Base-by-base conservation (phyloP, 2,888 invertebrate genomes). In the Atherix ibis region DNA sequence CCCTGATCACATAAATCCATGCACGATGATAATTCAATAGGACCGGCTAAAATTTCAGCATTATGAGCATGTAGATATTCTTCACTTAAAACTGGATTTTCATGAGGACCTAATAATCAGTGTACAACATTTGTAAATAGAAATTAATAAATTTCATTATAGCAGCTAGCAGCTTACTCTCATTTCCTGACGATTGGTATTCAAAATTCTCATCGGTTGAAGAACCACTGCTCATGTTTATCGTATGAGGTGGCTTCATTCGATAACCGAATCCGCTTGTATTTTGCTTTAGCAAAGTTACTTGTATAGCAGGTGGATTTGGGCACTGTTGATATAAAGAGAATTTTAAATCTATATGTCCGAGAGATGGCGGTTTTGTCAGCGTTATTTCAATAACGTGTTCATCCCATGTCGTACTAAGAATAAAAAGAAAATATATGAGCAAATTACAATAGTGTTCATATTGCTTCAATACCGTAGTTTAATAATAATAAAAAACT, bases 341-440 rank as follows among this genome's bases (percentile, higher is more conserved):
- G 52, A 89, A 91, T 43, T 81, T 78, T 29, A 92, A 74, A 54
- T 91, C 89, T 16, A 92, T 76, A 50, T 91, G 91, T n/a, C 88
- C 88, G 35, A 91, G 65, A 22, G 73, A 72, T 3, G 76, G 73
- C 31, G 77, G 76, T 43, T 78, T 74, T 0, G 88, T 84, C 34
- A 92, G 56, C 1, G 87, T 84, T 5, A 92, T 63, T 56, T 92
- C 92, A 48, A 92, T 77, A 17, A 91, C 72, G 49, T 92, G 91
- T 52, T 92, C 91, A 51, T 89, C 87, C 84, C 87, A 89, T 0
- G 89, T 87, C 15, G 82, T 73, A 32, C 71, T 71, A 50, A 12
- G 43, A 35, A n/a, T 28, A 32, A 37, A 34, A 32, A 15, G 30
- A 35, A 15, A 16, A 28, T 28, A 22, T 22, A 8, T n/a, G n/a